Base-by-base conservation (phyloP, 64 coral and sea anemone genomes). In the Montipora capricornis region DNA sequence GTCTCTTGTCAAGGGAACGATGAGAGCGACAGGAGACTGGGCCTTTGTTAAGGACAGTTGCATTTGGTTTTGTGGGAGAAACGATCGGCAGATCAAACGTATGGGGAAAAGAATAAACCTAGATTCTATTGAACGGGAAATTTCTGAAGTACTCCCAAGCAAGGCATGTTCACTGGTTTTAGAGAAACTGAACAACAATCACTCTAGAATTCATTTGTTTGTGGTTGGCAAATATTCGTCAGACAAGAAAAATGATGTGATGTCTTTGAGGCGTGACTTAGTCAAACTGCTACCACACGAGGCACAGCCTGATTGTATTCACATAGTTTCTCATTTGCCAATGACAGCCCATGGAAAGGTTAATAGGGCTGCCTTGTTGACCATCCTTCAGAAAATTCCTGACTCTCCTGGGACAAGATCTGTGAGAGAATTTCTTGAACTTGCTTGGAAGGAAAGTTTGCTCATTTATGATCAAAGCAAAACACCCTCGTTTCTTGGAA, bases 341-440 rank as follows among this genome's bases (percentile, higher is more conserved):
- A 64, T 98, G 79, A 98, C 97, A 47, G 66, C 58, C 58, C 97
- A 98, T 67, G 97, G 97, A 7, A 98, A 98, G 80, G 84, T 95
- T 44, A 74, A 98, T 77, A 94, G 83, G 49, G 85, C 71, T 44
- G 45, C 77, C 0, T 84, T 94, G 44, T 89, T 96, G 26, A 71
- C 14, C 19, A 69, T 16, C 64, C 55, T 62, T 37, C 71, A 84
- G 89, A 88, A 20, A 29, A 80, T 5, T 20, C 66, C 75, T 2
- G 26, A 74, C 15, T 52, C 71, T 10, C 22, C 5, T 14, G 76
- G 68, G 15, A 71, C 48, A 46, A 89, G 16, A 58, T 68, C 89
- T 80, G 46, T 19, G 7, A 70, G 55, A 78, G 70, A 89, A 59
- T 59, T 75, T 64, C 49, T 89, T 15, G 6, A 47, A 75, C 44